Evolutionary conservation across 2,113 vertebrate species (phyloP).

Genomic region (Entelurus aequoreus): DNA sequence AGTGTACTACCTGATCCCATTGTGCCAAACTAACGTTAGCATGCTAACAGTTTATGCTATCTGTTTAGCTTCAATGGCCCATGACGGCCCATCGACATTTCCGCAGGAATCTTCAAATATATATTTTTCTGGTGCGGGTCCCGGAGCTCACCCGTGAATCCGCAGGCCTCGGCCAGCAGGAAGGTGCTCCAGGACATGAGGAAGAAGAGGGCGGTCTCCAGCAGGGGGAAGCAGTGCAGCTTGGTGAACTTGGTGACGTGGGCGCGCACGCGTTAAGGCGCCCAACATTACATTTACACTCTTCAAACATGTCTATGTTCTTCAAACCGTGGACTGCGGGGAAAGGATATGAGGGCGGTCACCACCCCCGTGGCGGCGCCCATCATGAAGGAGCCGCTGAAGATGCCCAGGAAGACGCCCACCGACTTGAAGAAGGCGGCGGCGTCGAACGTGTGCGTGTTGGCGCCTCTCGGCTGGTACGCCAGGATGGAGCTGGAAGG

Average conservation of each 20-base stretch:
- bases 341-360: conserved; percentile 97
- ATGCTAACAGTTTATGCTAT: no score
- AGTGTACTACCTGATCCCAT: no score
- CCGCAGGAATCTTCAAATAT: no score
- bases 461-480: conserved; percentile 90
- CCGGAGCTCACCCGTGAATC: conserved; percentile 85
- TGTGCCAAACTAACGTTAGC: no score
- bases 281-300: no score
- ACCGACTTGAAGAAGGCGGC: conserved; percentile 96
- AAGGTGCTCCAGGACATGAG: conserved; percentile 99
- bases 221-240: conserved; percentile 93
- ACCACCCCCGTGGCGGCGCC: conserved; percentile 90
- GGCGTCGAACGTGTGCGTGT: conserved; percentile 90
- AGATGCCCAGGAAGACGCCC: conserved; percentile 93
- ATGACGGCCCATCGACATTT: no score
- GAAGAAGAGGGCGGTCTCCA: conserved; percentile 98
- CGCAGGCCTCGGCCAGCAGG: conserved; percentile 92
- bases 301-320: no score
- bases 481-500: conserved; percentile 86
- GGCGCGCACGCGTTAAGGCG: conserved; percentile 72
- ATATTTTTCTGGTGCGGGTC: not conserved
- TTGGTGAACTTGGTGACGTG: conserved; percentile 99
- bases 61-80: no score
- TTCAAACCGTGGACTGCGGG: no score
- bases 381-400: conserved; percentile 97